Conservation (phyloP, 2,888 invertebrate genomes). For the Julus scanicus region DNA sequence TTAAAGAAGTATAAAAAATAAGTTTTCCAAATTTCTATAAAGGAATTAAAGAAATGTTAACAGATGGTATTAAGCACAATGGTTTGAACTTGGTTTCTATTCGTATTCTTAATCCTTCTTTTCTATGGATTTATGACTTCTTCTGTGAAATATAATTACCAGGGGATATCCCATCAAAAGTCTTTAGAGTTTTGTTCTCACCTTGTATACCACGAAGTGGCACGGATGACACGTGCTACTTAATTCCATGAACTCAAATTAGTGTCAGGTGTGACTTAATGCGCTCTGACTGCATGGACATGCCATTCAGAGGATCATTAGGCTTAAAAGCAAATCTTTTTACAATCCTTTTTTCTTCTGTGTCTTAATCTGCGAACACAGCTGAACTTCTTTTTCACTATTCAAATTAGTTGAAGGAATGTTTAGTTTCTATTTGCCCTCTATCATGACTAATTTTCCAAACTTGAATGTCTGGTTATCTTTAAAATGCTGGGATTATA, state of each 20-base stretch:
- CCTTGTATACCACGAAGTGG: background rate
- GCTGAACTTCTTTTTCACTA: no score
- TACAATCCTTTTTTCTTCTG: constrained; percentile 46
- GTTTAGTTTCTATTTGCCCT: background rate
- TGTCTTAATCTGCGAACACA: background rate
- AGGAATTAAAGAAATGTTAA: no score
- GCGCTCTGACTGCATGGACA: constrained; percentile 5
- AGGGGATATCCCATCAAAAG: constrained; percentile 12
- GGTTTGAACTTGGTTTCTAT: background rate
- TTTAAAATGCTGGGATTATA: no score
- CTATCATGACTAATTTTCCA: background rate
- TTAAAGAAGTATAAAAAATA: no score
- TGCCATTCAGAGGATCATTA: constrained; percentile 30
- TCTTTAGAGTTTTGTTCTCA: constrained; percentile 1
- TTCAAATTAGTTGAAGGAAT: no score
- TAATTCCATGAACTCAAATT: constrained; percentile 44
- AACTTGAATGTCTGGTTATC: no score
- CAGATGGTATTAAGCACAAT: background rate
- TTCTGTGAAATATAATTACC: background rate
- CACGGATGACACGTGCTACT: constrained; percentile 26
- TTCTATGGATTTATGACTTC: constrained; percentile 41
- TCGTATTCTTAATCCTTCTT: background rate
- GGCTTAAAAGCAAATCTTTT: constrained; percentile 50
- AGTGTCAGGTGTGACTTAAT: constrained; percentile 41
- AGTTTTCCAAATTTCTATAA: no score